A percentile compares a stretch with the other conserved stretches of the same genome.
These are phyloP conservation scores for Myotis planiceps DNA, from an alignment of 2,797 vertebrate species.

Conservation along the genomic window DNA sequence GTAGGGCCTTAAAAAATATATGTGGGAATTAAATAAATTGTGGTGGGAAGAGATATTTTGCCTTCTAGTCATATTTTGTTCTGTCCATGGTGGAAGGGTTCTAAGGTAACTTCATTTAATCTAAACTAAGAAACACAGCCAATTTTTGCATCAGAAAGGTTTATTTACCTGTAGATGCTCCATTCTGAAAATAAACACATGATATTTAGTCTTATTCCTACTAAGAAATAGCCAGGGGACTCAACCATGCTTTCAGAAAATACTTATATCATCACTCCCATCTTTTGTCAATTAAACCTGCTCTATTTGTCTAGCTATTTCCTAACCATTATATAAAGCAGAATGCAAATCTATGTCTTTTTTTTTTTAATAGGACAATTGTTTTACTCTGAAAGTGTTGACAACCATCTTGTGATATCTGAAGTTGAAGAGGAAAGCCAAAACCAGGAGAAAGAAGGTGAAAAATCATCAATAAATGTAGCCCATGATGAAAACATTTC, in stretches of 20 bases:
- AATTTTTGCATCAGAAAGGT: neutral
- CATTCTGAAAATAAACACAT: neutral
- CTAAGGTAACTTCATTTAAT: neutral
- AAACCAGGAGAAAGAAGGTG: constrained; percentile 3
- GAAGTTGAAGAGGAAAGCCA: neutral
- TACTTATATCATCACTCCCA: neutral
- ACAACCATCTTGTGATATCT: neutral
- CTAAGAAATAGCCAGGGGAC: neutral
- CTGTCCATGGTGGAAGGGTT: neutral
- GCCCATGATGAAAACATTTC: neutral
- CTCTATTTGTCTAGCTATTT: neutral
- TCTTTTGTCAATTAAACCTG: neutral
- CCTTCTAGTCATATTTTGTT: neutral
- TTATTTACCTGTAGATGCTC: neutral
- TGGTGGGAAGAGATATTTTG: neutral
- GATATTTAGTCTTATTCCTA: neutral
- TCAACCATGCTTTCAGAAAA: neutral
- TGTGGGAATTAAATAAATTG: neutral
- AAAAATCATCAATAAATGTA: neutral
- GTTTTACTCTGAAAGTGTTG: neutral
- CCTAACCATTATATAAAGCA: neutral
- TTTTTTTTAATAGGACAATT: neutral
- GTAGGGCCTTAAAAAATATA: neutral
- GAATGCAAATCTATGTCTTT: neutral
- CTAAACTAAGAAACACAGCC: neutral